Base-by-base conservation (phyloP, 2,888 invertebrate species). In the Drosophila sordidula region DNA sequence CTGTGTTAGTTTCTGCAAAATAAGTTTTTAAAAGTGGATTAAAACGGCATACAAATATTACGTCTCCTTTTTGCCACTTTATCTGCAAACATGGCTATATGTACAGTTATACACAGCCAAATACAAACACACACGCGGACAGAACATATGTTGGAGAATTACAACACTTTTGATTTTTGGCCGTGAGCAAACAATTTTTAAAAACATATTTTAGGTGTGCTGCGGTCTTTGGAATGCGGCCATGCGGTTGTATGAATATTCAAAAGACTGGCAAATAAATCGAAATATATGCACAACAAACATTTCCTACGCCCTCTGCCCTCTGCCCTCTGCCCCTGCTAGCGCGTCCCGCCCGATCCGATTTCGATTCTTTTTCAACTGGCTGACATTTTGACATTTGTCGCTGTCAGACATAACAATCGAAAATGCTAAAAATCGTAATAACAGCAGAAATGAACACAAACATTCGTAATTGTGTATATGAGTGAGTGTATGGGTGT, bases 371-470 rank as follows among this genome's bases (percentile, higher is more conserved):
- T 63, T 42, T 66, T 70, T 57, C 74, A 66, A 74, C 74, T 70
- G 81, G 59, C 58, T 81, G 85, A 72, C 85, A 80, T 81, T 84
- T 61, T 84, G 82, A 78, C 80, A 80, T 80, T 80, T 81, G 75
- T 80, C 82, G 78, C 85, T 80, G 80, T 80, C 80, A 85, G 75
- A 80, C 80, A 75, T 75, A 85, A 80, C 80, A 81, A 80, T 80
- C 85, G 80, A 78, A 83, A 70, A 75, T 63, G 63, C 70, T 71
- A 78, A 71, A 83, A 75, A 75, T 81, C 54, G 79, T 71, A 78
- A 79, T 75, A 80, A 71, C 62, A 65, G 38, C 57, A 55, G 42
- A 32, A 4, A 50, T 32, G 50, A 59, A 52, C 44, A 54, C 32
- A 50, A 16, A 11, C 18, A 54, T 12, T 34, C 12, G 32, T 32